Percentiles rank a stretch among this genome's conserved stretches.
phyloP scores from a whole-genome alignment of 2,888 invertebrate genomes.

The Linyphia triangularis region DNA sequence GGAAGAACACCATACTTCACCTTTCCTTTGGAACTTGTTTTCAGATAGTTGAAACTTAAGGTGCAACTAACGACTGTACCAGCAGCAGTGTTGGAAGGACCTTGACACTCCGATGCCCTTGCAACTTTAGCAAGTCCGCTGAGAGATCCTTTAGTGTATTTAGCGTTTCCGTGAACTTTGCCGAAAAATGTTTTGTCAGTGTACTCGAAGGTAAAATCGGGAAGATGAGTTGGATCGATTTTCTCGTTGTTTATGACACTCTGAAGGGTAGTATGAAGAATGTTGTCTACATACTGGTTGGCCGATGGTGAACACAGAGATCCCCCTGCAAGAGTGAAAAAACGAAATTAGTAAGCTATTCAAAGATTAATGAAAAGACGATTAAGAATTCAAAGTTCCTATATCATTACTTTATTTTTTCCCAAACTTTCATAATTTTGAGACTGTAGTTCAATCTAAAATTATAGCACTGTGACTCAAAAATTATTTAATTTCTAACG shows the following conservation, averaged over 20 bases:
- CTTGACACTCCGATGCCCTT: conserved; percentile 31
- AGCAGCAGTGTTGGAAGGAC: conserved; percentile 18
- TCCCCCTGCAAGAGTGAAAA: conserved; percentile 25
- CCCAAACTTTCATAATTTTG: too few relatives aligned
- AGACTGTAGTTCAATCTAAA: too few relatives aligned
- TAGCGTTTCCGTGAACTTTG: conserved; percentile 60
- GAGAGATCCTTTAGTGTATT: conserved; percentile 50
- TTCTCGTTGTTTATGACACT: conserved; percentile 46
- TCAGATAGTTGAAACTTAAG: conserved; percentile 32
- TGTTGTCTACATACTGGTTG: conserved; percentile 58
- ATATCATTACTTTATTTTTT: too few relatives aligned
- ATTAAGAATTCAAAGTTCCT: too few relatives aligned
- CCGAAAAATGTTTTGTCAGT: conserved; percentile 52
- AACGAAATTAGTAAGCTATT: too few relatives aligned
- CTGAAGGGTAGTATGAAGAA: conserved; percentile 37
- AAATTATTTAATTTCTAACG: too few relatives aligned
- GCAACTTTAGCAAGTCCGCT: conserved; percentile 33
- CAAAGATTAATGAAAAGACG: too few relatives aligned
- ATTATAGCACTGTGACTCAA: too few relatives aligned
- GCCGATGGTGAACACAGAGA: conserved; percentile 26
- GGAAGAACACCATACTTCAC: conserved; percentile 64
- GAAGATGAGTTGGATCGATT: conserved; percentile 45
- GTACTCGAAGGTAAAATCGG: conserved; percentile 50
- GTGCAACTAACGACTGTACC: conserved; percentile 56
- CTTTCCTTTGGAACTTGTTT: conserved; percentile 49